Percentiles rank a stretch among this genome's conserved stretches.
phyloP scores from a whole-genome alignment of 2,797 vertebrate genomes.

The Linurgus olivaceus region DNA sequence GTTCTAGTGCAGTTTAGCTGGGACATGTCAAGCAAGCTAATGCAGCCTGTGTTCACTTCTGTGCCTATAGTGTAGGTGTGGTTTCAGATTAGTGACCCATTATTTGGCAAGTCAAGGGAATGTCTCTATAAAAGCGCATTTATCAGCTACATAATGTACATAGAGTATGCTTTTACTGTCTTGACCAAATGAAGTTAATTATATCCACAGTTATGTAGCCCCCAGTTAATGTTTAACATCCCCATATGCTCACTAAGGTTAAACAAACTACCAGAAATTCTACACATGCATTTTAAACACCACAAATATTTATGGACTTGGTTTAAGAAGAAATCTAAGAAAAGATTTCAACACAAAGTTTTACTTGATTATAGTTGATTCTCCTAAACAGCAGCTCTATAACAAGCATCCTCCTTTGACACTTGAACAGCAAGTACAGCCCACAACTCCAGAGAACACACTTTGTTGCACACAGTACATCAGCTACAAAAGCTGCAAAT shows the following conservation, averaged over 20 bases:
- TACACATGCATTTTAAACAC: not conserved
- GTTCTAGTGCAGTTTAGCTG: not conserved
- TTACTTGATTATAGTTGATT: not conserved
- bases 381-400: not conserved
- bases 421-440: not conserved
- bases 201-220: not conserved
- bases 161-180: not conserved
- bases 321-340: not conserved
- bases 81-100: not conserved
- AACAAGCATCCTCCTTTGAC: not conserved
- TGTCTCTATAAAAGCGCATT: not conserved
- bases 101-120: not conserved
- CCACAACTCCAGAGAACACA: accelerated
- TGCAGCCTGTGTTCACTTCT: not conserved
- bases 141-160: not conserved
- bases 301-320: not conserved
- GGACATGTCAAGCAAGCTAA: not conserved
- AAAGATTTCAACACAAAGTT: not conserved
- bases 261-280: not conserved
- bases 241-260: not conserved
- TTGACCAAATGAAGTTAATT: not conserved
- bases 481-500: not conserved
- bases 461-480: not conserved
- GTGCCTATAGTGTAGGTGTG: not conserved
- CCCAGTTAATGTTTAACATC: not conserved